A percentile compares a stretch with the other conserved stretches of the same genome.
These are phyloP conservation scores for Eristalinus aeneus DNA, from an alignment of 2,888 invertebrate genomes.

Conservation along the genomic window DNA sequence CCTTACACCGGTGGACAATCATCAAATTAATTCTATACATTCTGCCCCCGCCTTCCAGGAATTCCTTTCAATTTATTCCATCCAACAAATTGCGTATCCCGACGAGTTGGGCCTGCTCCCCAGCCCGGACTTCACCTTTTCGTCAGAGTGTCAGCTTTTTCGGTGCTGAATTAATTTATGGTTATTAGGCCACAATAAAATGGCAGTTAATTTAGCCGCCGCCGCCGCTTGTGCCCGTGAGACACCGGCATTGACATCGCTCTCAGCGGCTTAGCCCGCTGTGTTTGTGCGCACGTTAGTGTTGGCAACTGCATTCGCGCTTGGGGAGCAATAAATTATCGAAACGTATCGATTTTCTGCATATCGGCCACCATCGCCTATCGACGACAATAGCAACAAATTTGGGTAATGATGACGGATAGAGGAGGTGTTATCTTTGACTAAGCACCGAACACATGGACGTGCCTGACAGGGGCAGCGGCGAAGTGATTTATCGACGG, in stretches of 20 bases:
- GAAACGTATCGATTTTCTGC: neutral
- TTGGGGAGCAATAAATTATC: neutral
- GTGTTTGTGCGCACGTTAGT: neutral
- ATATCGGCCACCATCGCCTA: neutral
- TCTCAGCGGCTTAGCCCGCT: neutral
- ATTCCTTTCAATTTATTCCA: neutral
- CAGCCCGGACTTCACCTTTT: neutral
- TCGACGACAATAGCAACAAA: conserved; percentile 43
- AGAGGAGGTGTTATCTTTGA: conserved; percentile 38
- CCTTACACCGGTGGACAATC: conserved; percentile 25
- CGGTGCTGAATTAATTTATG: neutral
- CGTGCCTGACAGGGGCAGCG: neutral
- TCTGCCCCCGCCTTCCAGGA: neutral
- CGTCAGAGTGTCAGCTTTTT: neutral
- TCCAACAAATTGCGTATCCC: neutral
- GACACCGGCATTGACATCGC: neutral
- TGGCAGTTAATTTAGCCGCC: neutral
- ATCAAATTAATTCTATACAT: conserved; percentile 44
- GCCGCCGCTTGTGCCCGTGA: neutral
- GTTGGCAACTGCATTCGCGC: neutral
- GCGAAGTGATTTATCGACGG: neutral
- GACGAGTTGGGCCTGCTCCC: neutral
- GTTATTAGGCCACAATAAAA: neutral
- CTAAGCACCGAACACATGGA: neutral
- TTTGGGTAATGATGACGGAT: conserved; percentile 49